These are phyloP conservation scores for Apocheima hispidaria DNA, from an alignment of 2,888 invertebrate species.

Conservation along the genomic window DNA sequence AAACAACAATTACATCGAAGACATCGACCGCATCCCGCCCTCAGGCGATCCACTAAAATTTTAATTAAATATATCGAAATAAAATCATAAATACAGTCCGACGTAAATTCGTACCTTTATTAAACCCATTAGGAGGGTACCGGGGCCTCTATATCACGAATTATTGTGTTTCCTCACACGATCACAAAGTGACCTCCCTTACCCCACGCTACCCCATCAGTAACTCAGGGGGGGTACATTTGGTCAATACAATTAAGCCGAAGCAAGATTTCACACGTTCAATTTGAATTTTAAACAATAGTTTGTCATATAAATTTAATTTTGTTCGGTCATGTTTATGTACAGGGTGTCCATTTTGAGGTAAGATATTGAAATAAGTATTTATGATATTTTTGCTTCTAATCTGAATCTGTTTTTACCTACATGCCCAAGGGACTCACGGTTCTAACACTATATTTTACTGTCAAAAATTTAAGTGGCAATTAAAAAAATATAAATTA, in stretches of 20 bases:
- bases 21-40: slow-evolving; percentile 38
- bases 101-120: slow-evolving; percentile 83
- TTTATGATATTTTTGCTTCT: not conserved
- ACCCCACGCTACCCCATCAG: slow-evolving; percentile 45
- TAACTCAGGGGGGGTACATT: slow-evolving; percentile 65
- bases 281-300: slow-evolving; percentile 86
- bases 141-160: slow-evolving; percentile 70
- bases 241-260: slow-evolving; percentile 84
- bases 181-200: slow-evolving; percentile 52
- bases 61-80: slow-evolving; percentile 84
- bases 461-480: too few relatives aligned
- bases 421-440: too few relatives aligned
- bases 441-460: too few relatives aligned
- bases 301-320: slow-evolving; percentile 85
- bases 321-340: slow-evolving; percentile 66
- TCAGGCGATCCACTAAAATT: slow-evolving; percentile 67
- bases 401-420: too few relatives aligned
- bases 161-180: slow-evolving; percentile 77
- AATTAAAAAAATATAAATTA: too few relatives aligned
- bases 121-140: slow-evolving; percentile 81
- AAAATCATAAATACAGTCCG: slow-evolving; percentile 81
- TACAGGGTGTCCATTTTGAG: slow-evolving; percentile 59
- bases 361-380: not conserved
- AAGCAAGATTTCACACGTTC: slow-evolving; percentile 83
- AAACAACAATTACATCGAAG: slow-evolving; percentile 46